These are phyloP conservation scores for Lithophane semibrunnea DNA, from an alignment of 2,888 invertebrate genomes.

Conservation along the genomic window DNA sequence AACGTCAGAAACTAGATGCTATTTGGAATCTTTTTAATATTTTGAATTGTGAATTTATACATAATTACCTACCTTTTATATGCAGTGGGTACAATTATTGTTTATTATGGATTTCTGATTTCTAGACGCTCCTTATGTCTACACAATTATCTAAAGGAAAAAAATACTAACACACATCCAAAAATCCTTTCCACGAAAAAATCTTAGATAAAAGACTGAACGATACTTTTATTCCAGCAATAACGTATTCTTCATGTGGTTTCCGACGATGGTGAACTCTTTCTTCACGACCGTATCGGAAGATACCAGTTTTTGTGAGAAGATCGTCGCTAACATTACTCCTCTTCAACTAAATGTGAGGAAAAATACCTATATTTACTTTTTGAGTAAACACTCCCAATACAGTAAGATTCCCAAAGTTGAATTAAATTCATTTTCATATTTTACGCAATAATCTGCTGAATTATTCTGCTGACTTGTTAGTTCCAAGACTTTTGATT, in stretches of 20 bases:
- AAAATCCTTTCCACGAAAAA: not conserved
- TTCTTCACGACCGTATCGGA: slow-evolving; percentile 66
- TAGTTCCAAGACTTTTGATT: not conserved
- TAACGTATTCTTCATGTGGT: slow-evolving; percentile 84
- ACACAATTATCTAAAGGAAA: not conserved
- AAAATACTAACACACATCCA: not conserved
- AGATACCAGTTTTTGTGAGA: slow-evolving; percentile 64
- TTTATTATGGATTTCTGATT: not conserved
- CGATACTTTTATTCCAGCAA: slow-evolving; percentile 68
- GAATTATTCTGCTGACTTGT: not conserved
- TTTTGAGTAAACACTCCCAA: not conserved
- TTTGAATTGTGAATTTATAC: not conserved
- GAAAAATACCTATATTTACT: not conserved
- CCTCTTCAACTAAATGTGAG: slow-evolving; percentile 42
- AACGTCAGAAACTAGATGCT: not conserved
- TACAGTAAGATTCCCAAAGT: not conserved
- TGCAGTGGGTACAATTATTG: too few species aligned
- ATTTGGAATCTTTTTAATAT: not conserved
- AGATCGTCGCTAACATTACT: slow-evolving; percentile 60
- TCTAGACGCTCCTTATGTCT: not conserved
- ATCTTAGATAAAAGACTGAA: not conserved
- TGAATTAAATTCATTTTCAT: not conserved
- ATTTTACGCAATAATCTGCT: not conserved
- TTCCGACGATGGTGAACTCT: slow-evolving; percentile 84
- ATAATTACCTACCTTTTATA: not conserved